A percentile compares a stretch with the other conserved stretches of the same genome.
phyloP scores from a whole-genome alignment of 2,113 vertebrate genomes.

The Parus major region DNA sequence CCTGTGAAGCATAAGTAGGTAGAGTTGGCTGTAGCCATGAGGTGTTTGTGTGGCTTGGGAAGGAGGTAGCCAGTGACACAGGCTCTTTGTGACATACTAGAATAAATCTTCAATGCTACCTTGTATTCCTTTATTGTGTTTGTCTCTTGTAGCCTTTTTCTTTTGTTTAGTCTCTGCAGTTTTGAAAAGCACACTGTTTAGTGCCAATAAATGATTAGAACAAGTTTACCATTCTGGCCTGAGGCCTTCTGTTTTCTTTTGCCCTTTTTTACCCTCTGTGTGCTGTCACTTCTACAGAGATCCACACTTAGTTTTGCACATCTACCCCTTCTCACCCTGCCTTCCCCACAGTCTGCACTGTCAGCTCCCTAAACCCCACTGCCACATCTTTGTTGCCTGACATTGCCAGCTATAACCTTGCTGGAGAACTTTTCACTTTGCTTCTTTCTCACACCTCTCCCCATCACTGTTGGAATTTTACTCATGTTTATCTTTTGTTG shows the following conservation, averaged over 20 bases:
- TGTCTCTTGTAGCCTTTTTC: not conserved
- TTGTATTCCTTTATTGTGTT: not conserved
- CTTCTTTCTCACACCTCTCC: not conserved
- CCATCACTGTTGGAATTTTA: not conserved
- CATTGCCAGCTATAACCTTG: not conserved
- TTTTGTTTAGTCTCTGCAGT: not conserved
- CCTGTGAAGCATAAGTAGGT: not conserved
- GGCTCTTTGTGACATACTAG: not conserved
- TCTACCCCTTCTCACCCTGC: not conserved
- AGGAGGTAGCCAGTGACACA: not conserved
- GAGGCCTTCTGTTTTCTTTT: not conserved
- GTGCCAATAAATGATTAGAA: not conserved
- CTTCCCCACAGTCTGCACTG: not conserved
- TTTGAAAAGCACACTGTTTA: not conserved
- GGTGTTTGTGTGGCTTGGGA: not conserved
- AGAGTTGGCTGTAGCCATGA: not conserved
- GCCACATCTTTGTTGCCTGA: not conserved
- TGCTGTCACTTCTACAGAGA: not conserved
- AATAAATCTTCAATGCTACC: not conserved
- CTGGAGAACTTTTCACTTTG: not conserved
- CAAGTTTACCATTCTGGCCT: not conserved
- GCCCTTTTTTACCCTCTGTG: fast-evolving
- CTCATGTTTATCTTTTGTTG: not conserved
- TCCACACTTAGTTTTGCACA: not conserved
- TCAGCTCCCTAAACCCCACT: not conserved